Evolutionary conservation across 1,140 invertebrate genomes (phyloP).

Genomic region (Drosophila navojoa): DNA sequence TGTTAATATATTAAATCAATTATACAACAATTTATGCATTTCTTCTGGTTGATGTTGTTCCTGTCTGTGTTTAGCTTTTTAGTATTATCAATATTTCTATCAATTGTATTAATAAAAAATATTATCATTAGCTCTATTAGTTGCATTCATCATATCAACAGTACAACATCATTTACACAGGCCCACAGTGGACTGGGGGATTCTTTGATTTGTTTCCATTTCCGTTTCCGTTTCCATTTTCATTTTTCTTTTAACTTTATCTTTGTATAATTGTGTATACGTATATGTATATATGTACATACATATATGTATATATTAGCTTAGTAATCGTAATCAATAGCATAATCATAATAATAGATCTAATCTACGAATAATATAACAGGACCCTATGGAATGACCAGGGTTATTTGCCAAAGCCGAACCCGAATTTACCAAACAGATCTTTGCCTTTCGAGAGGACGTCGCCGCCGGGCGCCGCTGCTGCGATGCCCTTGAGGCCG

Average conservation of each 20-base stretch:
- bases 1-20: constrained; percentile 54
- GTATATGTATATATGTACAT: not conserved
- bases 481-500: constrained; percentile 85
- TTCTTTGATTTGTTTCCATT: constrained; percentile 5
- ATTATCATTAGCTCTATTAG: constrained; percentile 75
- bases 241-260: constrained; percentile 4
- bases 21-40: constrained; percentile 69
- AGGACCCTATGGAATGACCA: constrained; percentile 84
- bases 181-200: constrained; percentile 9
- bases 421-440: constrained; percentile 95
- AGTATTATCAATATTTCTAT: constrained; percentile 70
- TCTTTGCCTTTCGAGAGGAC: constrained; percentile 95
- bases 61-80: constrained; percentile 31
- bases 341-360: constrained; percentile 78
- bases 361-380: constrained; percentile 83
- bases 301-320: constrained; percentile 53
- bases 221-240: not conserved
- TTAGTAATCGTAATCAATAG: constrained; percentile 76
- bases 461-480: constrained; percentile 91
- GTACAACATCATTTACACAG: constrained; percentile 40
- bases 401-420: constrained; percentile 90
- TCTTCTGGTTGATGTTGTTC: constrained; percentile 29
- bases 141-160: constrained; percentile 58
- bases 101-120: constrained; percentile 82
- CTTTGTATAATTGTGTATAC: constrained; percentile 31